Percentiles rank a stretch among this genome's conserved stretches.
Evolutionary conservation across 2,797 vertebrate genomes (phyloP).

Genomic region (Acrossocheilus wenchowensis): DNA sequence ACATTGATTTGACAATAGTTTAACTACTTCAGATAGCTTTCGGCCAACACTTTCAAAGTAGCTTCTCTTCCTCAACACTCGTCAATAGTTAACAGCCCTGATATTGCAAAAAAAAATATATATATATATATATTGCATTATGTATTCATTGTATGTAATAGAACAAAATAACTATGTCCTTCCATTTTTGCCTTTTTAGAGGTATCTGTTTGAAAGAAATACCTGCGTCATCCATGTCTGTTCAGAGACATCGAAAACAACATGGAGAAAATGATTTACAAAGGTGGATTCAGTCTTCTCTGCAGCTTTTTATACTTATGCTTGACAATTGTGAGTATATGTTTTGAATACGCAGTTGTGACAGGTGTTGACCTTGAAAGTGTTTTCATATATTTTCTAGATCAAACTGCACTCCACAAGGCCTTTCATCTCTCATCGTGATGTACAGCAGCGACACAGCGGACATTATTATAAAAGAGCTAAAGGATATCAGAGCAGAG

Average conservation of each 20-base stretch:
- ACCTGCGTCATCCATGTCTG: conserved; percentile 1
- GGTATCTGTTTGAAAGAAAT: conserved; percentile 51
- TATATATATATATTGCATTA: neutral
- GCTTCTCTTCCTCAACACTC: neutral
- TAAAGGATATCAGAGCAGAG: conserved; percentile 58
- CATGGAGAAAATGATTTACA: conserved; percentile 18
- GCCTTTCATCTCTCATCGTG: conserved; percentile 50
- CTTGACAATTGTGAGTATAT: neutral
- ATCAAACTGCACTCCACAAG: conserved; percentile 37
- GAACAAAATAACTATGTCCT: neutral
- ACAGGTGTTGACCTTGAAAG: neutral
- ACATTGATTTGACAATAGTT: neutral
- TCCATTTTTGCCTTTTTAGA: conserved; percentile 35
- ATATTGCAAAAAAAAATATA: neutral
- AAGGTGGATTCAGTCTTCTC: conserved; percentile 42
- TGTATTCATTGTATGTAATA: neutral
- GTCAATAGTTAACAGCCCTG: neutral
- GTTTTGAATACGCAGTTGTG: neutral
- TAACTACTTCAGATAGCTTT: neutral
- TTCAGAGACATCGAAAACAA: conserved; percentile 29
- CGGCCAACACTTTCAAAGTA: neutral
- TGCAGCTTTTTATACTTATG: conserved; percentile 1
- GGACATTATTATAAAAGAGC: conserved; percentile 58
- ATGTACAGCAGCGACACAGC: conserved; percentile 55
- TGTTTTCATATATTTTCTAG: conserved; percentile 41